Conservation (phyloP, 2,888 invertebrate genomes). For the Volucella inanis region DNA sequence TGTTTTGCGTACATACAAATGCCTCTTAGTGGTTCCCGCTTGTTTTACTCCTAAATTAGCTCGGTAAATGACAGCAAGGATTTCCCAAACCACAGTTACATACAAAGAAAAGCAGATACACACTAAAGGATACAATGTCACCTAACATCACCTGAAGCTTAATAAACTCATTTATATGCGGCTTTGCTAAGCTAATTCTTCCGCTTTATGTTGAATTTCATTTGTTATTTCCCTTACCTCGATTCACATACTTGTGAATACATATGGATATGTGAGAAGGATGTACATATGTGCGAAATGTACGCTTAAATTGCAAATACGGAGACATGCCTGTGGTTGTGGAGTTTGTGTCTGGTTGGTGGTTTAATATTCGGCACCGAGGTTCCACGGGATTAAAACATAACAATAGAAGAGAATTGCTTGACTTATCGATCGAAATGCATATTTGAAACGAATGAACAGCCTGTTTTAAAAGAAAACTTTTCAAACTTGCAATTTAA, state of each 20-base stretch:
- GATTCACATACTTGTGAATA: background rate
- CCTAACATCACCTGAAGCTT: slow-evolving; percentile 30
- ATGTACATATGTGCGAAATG: too few species aligned
- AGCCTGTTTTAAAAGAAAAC: too few species aligned
- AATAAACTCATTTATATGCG: slow-evolving; percentile 41
- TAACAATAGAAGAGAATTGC: background rate
- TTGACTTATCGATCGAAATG: slow-evolving; percentile 18
- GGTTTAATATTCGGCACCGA: slow-evolving; percentile 14
- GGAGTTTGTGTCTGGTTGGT: background rate
- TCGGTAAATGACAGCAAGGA: too few species aligned
- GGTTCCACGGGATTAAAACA: slow-evolving; percentile 16
- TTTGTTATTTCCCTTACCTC: slow-evolving; percentile 10
- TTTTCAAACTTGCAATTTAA: too few species aligned
- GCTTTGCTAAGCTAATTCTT: slow-evolving; percentile 30
- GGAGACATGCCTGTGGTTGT: too few species aligned
- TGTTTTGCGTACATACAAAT: too few species aligned
- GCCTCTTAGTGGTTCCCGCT: too few species aligned
- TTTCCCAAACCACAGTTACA: too few species aligned
- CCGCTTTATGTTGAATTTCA: slow-evolving; percentile 20
- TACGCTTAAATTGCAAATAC: too few species aligned
- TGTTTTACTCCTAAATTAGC: too few species aligned
- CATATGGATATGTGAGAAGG: too few species aligned
- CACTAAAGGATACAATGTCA: background rate
- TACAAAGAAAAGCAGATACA: too few species aligned
- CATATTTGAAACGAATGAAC: background rate